A percentile compares a stretch with the other conserved stretches of the same genome.
Evolutionary conservation across 2,888 invertebrate genomes (phyloP).

Genomic region (Andrena trimmerana): DNA sequence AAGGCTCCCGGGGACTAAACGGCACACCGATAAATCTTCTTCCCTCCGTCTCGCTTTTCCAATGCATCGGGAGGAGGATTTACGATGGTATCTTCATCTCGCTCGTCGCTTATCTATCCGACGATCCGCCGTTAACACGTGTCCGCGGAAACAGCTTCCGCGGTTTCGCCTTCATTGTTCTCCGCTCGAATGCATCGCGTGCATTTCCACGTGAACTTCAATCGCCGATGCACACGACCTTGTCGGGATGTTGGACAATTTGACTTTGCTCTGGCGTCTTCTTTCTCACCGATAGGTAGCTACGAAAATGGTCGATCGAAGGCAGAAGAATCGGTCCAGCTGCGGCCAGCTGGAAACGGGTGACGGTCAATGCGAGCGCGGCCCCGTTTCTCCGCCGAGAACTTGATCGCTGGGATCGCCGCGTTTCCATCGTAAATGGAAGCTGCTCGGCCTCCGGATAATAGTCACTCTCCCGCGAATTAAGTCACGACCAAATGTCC

Average conservation of each 20-base stretch:
- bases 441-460: neutral
- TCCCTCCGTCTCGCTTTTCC: neutral
- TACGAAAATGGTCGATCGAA: neutral
- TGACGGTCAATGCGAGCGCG: constrained; percentile 26
- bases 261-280: neutral
- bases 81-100: neutral
- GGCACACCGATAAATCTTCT: constrained; percentile 1
- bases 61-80: neutral
- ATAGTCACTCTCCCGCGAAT: neutral
- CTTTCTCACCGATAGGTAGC: too few relatives aligned
- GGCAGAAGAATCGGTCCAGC: neutral
- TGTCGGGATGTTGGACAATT: neutral
- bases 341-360: neutral
- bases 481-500: neutral
- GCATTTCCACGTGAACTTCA: neutral
- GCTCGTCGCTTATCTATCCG: constrained; percentile 2
- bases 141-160: neutral
- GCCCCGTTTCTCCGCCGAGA: constrained; percentile 22
- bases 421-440: neutral
- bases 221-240: neutral
- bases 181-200: neutral
- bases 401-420: neutral
- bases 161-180: neutral
- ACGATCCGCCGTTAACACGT: neutral
- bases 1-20: neutral